These are phyloP conservation scores for Apeira syringaria DNA, from an alignment of 2,888 invertebrate genomes.

Conservation along the genomic window DNA sequence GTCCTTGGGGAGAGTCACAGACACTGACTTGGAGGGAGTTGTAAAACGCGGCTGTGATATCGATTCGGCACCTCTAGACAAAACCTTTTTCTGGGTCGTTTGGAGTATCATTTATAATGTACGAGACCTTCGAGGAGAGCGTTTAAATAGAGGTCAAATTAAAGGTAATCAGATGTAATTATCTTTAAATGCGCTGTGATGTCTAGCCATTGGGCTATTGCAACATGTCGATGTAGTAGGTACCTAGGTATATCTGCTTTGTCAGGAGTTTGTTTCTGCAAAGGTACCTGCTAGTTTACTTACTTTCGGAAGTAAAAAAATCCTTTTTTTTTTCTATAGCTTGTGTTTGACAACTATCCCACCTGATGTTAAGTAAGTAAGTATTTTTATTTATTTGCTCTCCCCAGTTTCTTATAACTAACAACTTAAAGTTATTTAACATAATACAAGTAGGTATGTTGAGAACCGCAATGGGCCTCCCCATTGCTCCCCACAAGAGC, in stretches of 20 bases:
- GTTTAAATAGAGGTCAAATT: constrained; percentile 53
- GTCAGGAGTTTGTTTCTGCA: constrained; percentile 1
- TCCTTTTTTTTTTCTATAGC: too few species aligned
- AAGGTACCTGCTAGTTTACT: too few species aligned
- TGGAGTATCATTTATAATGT: constrained; percentile 31
- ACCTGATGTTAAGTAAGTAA: too few species aligned
- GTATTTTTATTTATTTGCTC: too few species aligned
- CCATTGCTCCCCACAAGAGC: too few species aligned
- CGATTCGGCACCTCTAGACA: constrained; percentile 33
- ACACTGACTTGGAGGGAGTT: constrained; percentile 22
- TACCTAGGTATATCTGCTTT: constrained; percentile 3
- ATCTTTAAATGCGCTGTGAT: constrained; percentile 45
- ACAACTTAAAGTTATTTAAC: too few species aligned
- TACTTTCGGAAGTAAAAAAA: too few species aligned
- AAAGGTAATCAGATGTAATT: constrained; percentile 62
- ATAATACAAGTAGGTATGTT: too few species aligned
- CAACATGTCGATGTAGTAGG: constrained; percentile 1
- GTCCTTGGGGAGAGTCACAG: constrained; percentile 36
- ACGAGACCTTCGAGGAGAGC: constrained; percentile 38
- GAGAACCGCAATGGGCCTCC: too few species aligned
- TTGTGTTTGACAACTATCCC: too few species aligned
- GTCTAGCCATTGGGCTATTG: background rate
- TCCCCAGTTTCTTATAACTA: too few species aligned
- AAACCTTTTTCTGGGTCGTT: constrained; percentile 32
- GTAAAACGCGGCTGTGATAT: constrained; percentile 22